Base-by-base conservation (phyloP, 2,113 vertebrate species). In the Poecile atricapillus region DNA sequence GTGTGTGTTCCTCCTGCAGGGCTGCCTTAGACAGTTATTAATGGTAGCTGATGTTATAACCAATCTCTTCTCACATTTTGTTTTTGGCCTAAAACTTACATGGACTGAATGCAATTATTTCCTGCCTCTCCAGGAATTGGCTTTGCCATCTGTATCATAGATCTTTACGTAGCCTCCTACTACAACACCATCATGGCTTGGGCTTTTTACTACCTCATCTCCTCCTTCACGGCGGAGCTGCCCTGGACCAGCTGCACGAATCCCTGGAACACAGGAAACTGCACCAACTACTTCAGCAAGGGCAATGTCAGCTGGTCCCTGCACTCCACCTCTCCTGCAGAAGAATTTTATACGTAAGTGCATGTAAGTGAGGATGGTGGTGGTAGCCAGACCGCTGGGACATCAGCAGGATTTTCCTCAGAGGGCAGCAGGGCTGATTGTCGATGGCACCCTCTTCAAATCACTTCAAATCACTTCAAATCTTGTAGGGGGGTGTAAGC, bases 261-360 rank as follows among this genome's bases (percentile, higher is more conserved):
- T 13, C 46, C 96, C 33, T 99, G 99, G 99, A 99, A 99, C 98
- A 99, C 99, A 0, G 97, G 71, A 65, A 99, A 98, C 98, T 99
- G 99, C 92, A 98, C 99, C 68, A 98, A 96, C 89, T 99, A 99
- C 97, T 98, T 99, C 97, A 98, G 98, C 1, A 98, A 99, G 97
- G 94, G 94, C 90, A 99, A 99, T 4, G 24, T 99, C 93, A 98
- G 98, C 46, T 99, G 99, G 99, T 98, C 98, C 39, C 96, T 94
- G 93, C 96, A 97, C 91, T 99, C 99, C 89, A 98, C 90, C 11
- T 99, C 99, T 5, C 99, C 99, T 0, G 99, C 99, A 22, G 99
- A 99, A 98, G 99, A 99, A 98, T 99, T 99, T 98, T 99, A 99
- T 98, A 99, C 97, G 99, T 99, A 99, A 99, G 99, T 99, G 98